phyloP scores from a whole-genome alignment of 1,140 invertebrate species.

The Nephila pilipes region DNA sequence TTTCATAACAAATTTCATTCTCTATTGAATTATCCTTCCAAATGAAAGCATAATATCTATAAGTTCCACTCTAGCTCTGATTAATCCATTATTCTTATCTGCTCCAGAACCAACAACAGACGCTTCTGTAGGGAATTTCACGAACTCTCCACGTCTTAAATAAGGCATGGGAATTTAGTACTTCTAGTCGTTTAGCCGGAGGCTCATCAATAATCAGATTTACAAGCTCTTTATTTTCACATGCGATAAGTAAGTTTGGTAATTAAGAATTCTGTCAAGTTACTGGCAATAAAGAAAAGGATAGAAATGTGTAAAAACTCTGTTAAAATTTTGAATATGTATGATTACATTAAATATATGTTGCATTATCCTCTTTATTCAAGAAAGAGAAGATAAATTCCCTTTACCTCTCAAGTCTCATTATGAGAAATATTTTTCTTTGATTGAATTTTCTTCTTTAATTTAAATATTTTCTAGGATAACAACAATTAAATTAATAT shows the following conservation, averaged over 20 bases:
- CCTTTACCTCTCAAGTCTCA: too few species aligned
- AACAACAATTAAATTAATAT: too few species aligned
- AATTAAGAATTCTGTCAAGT: too few species aligned
- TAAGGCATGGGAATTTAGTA: slow-evolving; percentile 11
- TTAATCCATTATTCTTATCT: not conserved
- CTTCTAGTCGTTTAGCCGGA: not conserved
- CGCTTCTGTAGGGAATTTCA: not conserved
- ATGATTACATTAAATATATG: too few species aligned
- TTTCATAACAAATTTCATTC: not conserved
- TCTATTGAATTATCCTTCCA: not conserved
- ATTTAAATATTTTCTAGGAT: too few species aligned
- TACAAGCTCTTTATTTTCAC: not conserved
- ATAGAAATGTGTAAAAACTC: too few species aligned
- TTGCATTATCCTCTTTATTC: too few species aligned
- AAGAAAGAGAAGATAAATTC: too few species aligned
- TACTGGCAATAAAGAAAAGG: too few species aligned
- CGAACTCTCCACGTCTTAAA: not conserved
- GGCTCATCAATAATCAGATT: not conserved
- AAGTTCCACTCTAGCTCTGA: not conserved
- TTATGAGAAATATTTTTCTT: too few species aligned
- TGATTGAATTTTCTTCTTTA: too few species aligned
- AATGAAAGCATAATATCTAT: not conserved
- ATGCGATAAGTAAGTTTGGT: not conserved
- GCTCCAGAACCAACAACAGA: not conserved
- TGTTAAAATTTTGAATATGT: too few species aligned